Evolutionary conservation across 2,888 invertebrate genomes (phyloP), one percentile per base, ranked within the genome.

Genomic region (Drosophila nigritarsus): DNA sequence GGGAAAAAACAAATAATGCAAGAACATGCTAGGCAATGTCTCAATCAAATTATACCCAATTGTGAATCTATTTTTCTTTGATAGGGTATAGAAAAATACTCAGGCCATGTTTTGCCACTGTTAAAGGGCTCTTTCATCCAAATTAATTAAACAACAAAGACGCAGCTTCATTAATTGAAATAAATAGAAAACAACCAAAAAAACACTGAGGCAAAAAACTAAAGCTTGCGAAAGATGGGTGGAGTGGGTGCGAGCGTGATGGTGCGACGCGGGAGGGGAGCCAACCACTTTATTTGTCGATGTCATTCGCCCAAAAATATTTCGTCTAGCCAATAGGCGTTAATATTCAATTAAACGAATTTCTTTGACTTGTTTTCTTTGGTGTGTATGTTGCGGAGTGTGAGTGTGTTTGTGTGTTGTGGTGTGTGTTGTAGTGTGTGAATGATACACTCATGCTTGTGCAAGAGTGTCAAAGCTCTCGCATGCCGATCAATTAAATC

Each of bases 141-240:
- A 68, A 79, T 87, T 83, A 83, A 85, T 88, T 89, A 77, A 81
- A 64, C 73, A 75, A 76, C 69, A 73, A 80, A 78, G 70, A 76
- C 73, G 78, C 78, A 86, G 81, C 87, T 83, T 86, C 78, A 88
- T 89, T 87, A 89, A 85, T 88, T 85, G 82, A 89, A 81, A 87
- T 74, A 77, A 84, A 89, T 83, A 83, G 76, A 80, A 62, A 62
- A 48, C 32, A 32, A 32, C 32, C 11, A 18, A 60, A 13, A 32
- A 53, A 32, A 32, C 32, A 32, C 32, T 32, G 20, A 29, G n/a
- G 30, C 50, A 51, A 38, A 49, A 63, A 67, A 15, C 30, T 50
- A 34, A 50, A 24, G 63, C 34, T 61, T 69, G 56, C 49, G 69
- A 66, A 73, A 69, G 49, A 70, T 62, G 69, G 15, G 8, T 36